These are phyloP conservation scores for Pheucticus melanocephalus DNA, from an alignment of 2,113 vertebrate genomes.

Conservation along the genomic window DNA sequence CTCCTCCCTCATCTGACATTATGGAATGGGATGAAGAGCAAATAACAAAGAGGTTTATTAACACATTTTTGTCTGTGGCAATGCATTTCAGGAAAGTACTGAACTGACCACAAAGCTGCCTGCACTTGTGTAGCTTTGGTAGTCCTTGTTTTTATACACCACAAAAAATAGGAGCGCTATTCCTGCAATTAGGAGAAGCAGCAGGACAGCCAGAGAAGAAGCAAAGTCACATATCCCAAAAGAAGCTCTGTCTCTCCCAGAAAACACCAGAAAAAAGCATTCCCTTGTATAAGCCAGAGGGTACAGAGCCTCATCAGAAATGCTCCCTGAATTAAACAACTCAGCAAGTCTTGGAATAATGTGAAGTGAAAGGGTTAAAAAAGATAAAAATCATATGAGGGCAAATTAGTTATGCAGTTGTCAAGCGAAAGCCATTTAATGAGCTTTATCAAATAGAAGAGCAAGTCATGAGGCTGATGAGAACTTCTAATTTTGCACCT, in stretches of 20 bases:
- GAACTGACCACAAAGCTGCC: neutral
- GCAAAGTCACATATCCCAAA: neutral
- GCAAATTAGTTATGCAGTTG: neutral
- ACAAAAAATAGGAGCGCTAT: neutral
- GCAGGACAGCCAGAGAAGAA: neutral
- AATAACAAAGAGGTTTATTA: neutral
- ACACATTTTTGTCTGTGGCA: neutral
- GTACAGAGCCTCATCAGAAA: neutral
- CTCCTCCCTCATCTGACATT: neutral
- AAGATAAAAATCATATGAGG: neutral
- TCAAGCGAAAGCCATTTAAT: neutral
- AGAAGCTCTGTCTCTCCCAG: neutral
- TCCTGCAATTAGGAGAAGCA: neutral
- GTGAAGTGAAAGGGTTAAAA: neutral
- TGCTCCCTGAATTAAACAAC: neutral
- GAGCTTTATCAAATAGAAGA: neutral
- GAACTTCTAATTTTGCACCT: neutral
- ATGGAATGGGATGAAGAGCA: neutral
- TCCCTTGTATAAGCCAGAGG: neutral
- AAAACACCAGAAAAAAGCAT: neutral
- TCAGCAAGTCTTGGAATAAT: neutral
- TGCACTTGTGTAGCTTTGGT: neutral
- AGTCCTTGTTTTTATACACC: neutral
- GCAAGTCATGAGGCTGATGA: neutral
- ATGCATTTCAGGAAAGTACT: neutral